Evolutionary conservation across 2,113 vertebrate genomes (phyloP).

Genomic region (Morphnarchus princeps): DNA sequence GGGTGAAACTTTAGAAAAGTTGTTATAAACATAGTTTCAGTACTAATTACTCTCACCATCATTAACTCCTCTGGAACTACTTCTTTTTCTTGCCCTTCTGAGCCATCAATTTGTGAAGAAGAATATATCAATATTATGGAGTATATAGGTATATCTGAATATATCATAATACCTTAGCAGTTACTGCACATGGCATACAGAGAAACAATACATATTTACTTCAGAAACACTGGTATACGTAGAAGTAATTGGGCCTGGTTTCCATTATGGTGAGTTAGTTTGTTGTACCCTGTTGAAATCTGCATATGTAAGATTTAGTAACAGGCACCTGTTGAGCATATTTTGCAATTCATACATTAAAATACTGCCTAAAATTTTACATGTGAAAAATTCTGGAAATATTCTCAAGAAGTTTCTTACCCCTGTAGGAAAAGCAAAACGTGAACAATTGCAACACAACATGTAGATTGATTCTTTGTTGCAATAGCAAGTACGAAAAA

Average conservation of each 20-base stretch:
- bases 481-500: background rate
- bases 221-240: fast-evolving
- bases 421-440: background rate
- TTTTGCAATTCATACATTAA: background rate
- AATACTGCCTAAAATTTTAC: background rate
- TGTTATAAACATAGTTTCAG: background rate
- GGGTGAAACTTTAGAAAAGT: background rate
- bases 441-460: background rate
- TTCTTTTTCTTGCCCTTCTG: background rate
- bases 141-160: background rate
- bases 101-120: background rate
- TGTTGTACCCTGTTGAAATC: background rate
- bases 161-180: background rate
- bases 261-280: background rate
- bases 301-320: background rate
- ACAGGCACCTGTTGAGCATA: background rate
- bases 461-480: background rate
- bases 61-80: background rate
- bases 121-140: background rate
- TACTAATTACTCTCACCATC: background rate
- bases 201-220: background rate
- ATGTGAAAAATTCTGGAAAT: background rate
- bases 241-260: background rate
- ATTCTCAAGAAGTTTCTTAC: background rate
- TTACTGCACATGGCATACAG: background rate